Evolutionary conservation across 1,140 invertebrate species (phyloP).

Genomic region (Bombus ignitus): DNA sequence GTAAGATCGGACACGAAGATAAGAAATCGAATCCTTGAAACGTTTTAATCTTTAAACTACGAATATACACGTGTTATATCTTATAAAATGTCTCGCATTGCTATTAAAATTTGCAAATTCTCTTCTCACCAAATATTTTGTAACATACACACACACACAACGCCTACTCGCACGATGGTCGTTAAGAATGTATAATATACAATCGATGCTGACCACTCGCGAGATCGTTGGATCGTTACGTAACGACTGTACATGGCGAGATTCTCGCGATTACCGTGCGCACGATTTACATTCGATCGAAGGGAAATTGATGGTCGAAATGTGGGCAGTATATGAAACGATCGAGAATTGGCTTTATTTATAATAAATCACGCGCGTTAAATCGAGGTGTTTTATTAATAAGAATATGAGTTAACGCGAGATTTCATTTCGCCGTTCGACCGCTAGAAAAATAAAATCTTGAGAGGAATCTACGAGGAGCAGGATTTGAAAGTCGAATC

Average conservation of each 20-base stretch:
- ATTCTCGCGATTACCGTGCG: neutral
- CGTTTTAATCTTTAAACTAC: no score
- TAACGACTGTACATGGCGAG: neutral
- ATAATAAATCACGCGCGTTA: neutral
- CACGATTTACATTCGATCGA: neutral
- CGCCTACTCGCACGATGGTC: neutral
- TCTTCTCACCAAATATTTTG: neutral
- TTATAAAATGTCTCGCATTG: no score
- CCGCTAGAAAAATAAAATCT: neutral
- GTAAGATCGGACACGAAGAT: no score
- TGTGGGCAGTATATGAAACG: neutral
- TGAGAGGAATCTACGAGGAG: neutral
- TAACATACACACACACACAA: neutral
- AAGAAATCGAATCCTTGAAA: no score
- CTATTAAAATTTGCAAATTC: neutral
- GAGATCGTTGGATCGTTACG: neutral
- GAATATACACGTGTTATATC: no score
- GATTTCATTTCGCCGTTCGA: neutral
- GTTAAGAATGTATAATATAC: neutral
- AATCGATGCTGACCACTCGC: neutral
- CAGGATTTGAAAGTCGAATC: conserved; percentile 16
- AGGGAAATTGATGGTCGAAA: neutral
- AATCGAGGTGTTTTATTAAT: neutral
- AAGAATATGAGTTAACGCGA: neutral
- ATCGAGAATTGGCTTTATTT: no score